Evolutionary conservation across 2,888 invertebrate genomes (phyloP).

Genomic region (Microchrysa polita): DNA sequence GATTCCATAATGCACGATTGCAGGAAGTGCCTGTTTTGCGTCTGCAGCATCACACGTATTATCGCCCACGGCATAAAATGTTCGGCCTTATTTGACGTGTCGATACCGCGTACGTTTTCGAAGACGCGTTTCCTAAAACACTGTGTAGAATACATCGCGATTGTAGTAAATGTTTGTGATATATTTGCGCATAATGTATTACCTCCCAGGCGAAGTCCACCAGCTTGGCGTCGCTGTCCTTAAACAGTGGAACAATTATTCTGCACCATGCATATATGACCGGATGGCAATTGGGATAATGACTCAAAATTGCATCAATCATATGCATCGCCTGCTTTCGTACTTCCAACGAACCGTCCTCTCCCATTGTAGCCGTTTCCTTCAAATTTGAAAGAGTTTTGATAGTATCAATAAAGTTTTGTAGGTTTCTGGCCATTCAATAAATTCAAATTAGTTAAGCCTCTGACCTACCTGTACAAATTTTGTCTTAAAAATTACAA

Average conservation of each 20-base stretch:
- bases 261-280: slow-evolving; percentile 62
- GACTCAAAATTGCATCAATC: slow-evolving; percentile 57
- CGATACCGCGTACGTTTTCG: slow-evolving; percentile 59
- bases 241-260: slow-evolving; percentile 59
- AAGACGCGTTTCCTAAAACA: slow-evolving; percentile 60
- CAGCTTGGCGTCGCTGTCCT: slow-evolving; percentile 58
- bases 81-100: slow-evolving; percentile 59
- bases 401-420: too few relatives aligned
- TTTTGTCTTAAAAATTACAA: slow-evolving; percentile 60
- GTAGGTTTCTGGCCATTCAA: background rate
- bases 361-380: slow-evolving; percentile 56
- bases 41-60: slow-evolving; percentile 57
- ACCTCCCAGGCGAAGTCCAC: slow-evolving; percentile 56
- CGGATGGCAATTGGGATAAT: slow-evolving; percentile 60
- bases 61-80: slow-evolving; percentile 63
- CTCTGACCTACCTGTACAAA: slow-evolving; percentile 55
- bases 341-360: slow-evolving; percentile 58
- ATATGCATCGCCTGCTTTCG: slow-evolving; percentile 58
- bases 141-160: slow-evolving; percentile 51
- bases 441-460: background rate
- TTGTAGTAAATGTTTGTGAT: background rate
- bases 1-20: slow-evolving; percentile 57
- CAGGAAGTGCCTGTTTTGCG: slow-evolving; percentile 59
- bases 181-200: background rate
- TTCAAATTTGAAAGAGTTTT: slow-evolving; percentile 32